Evolutionary conservation across 2,888 invertebrate genomes (phyloP).

Genomic region (Microplitis deprimator): DNA sequence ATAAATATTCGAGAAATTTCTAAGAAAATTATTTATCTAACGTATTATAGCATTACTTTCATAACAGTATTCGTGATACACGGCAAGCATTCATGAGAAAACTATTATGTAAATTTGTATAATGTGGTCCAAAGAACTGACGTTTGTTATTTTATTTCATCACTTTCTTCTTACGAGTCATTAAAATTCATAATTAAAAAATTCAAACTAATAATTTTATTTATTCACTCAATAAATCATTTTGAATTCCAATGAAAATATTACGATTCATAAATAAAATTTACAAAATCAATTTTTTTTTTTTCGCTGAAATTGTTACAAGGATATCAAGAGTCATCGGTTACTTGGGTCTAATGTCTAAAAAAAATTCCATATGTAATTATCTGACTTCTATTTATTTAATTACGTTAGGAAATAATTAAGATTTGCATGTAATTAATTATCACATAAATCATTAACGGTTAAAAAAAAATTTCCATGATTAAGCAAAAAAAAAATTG

Average conservation of each 20-base stretch:
- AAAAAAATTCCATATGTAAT: background rate
- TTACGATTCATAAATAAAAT: background rate
- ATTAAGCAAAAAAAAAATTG: too few relatives aligned
- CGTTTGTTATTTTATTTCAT: slow-evolving; percentile 33
- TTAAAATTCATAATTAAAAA: background rate
- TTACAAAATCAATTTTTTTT: background rate
- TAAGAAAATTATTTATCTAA: slow-evolving; percentile 5
- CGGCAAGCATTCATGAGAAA: slow-evolving; percentile 42
- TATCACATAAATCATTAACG: too few relatives aligned
- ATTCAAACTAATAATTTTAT: background rate
- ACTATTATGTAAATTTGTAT: slow-evolving; percentile 48
- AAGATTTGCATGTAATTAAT: background rate
- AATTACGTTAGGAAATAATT: slow-evolving; percentile 7
- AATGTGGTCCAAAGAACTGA: slow-evolving; percentile 34
- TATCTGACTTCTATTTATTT: background rate
- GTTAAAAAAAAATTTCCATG: background rate
- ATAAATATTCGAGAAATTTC: background rate
- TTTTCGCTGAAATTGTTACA: slow-evolving; percentile 56
- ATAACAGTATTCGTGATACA: slow-evolving; percentile 27
- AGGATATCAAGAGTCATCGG: slow-evolving; percentile 53
- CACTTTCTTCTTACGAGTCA: background rate
- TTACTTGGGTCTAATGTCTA: slow-evolving; percentile 7
- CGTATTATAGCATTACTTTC: slow-evolving; percentile 35
- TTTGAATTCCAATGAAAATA: background rate
- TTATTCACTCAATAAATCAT: background rate